phyloP scores from a whole-genome alignment of 2,113 vertebrate genomes.

The Eudyptes chrysolophus region DNA sequence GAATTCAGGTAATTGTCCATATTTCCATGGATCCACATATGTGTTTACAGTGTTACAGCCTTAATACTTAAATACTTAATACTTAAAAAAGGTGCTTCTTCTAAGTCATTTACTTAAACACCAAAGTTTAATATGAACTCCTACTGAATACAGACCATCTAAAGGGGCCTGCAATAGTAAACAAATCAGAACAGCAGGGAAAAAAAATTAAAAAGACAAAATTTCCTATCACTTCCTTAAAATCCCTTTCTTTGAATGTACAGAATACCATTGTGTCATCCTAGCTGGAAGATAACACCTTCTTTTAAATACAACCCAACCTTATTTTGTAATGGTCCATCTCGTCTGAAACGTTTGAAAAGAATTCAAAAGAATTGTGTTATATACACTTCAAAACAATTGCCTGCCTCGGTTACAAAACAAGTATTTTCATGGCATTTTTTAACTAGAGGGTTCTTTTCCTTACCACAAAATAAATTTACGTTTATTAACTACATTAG shows the following conservation, averaged over 20 bases:
- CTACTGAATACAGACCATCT: neutral
- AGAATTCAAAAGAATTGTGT: neutral
- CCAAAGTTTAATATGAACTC: neutral
- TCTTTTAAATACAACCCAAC: fast-evolving
- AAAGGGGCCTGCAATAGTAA: neutral
- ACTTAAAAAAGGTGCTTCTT: neutral
- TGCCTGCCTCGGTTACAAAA: neutral
- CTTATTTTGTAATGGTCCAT: neutral
- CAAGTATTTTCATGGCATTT: neutral
- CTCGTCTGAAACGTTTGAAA: neutral
- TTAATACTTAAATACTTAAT: neutral
- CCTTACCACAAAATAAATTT: neutral
- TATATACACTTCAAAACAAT: neutral
- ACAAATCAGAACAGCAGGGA: neutral
- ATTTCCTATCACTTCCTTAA: neutral
- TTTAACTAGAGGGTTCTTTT: neutral
- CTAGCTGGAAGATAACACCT: neutral
- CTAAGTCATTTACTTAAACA: neutral
- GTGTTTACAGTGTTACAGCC: neutral
- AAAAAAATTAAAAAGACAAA: too few species aligned
- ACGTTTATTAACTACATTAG: neutral
- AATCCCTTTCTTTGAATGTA: neutral
- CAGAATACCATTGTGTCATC: neutral
- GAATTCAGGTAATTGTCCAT: neutral
- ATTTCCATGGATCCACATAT: neutral